Base-by-base conservation (phyloP, 2,888 invertebrate genomes). In the Oegoconia quadripuncta region DNA sequence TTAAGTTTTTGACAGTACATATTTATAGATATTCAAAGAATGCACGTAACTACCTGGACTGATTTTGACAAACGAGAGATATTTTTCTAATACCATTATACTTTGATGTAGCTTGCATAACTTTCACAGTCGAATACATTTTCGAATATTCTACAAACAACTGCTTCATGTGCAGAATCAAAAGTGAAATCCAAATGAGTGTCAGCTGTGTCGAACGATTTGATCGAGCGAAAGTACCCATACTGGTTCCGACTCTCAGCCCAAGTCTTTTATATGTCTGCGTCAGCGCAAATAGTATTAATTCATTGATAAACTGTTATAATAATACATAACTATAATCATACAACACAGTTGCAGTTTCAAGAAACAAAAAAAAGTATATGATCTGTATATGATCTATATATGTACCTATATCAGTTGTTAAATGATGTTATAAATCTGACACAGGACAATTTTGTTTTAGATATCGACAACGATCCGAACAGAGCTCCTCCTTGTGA, bases 401-500 rank as follows among this genome's bases (percentile, higher is more conserved):
- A 12, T 9, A 8, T 1, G 7, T 9, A 30, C 16, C 9, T 30
- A 30, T 16, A 30, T 16, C 8, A n/a, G 26, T 26, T n/a, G 26
- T 5, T 26, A n/a, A n/a, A 26, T 8, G 8, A 11, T 26, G n/a
- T n/a, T n/a, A n/a, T n/a, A n/a, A n/a, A n/a, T n/a, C n/a, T n/a
- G n/a, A n/a, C n/a, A n/a, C n/a, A n/a, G n/a, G n/a, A n/a, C n/a
- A n/a, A 17, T 18, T 55, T 74, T 54, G 83, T 27, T 84, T 8
- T 84, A 96, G 96, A 96, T 81, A 95, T 95, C 81, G 95, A 96
- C 88, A 95, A 95, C 74, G 97, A 97, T 81, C 97, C 97, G 11
- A 97, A 97, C 88, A 90, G 96, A 53, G 97, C 97, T 1, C 96
- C 96, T 36, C 93, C 95, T 12, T 97, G 97, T 73, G 96, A 97